Evolutionary conservation across 2,797 vertebrate genomes (phyloP), one percentile per base, ranked within the genome.

Genomic region (Anas georgica): DNA sequence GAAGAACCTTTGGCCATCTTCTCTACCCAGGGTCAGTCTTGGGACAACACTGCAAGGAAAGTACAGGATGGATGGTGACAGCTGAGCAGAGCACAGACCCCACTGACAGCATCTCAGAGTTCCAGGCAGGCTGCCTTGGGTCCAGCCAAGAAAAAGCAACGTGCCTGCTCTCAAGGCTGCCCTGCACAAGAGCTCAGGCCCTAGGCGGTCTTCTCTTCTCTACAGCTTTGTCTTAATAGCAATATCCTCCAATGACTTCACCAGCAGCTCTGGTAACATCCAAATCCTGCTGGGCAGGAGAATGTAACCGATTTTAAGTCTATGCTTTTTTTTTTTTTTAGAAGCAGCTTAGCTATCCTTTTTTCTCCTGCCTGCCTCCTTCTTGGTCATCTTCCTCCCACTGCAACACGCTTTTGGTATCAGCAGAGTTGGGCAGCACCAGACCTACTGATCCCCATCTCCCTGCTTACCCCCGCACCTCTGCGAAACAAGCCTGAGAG

Each of bases 171-270:
- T 23, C 43, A 59, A 2, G 4, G 58, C 50, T 59, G 64, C 43
- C n/a, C 17, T 8, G 29, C 12, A 4, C 14, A 31, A 1, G 1
- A 78, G 73, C 64, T 66, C 56, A 17, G 50, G 73, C 60, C 37
- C 23, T 9, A 11, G 31, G 55, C 0, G 0, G 8, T 43, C 60
- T 68, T 45, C 67, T 33, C 73, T 68, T 45, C 84, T 50, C 79
- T 1, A 29, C 0, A 0, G 50, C 52, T 37, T 23, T 12, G 2
- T n/a, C 64, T 74, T 59, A 26, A 37, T 12, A 55, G 12, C 72
- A 25, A 8, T 6, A 25, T 25, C 50, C 60, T 74, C 52, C 84
- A 83, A 17, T 6, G 28, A 26, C 66, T 84, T 82, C 75, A 63
- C 43, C 7, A 29, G 64, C 21, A 64, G 31, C 31, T 82, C 64